Percentiles rank a stretch among this genome's conserved stretches.
phyloP scores from a whole-genome alignment of 2,888 invertebrate species.

The Mesopsocus fuscifrons region DNA sequence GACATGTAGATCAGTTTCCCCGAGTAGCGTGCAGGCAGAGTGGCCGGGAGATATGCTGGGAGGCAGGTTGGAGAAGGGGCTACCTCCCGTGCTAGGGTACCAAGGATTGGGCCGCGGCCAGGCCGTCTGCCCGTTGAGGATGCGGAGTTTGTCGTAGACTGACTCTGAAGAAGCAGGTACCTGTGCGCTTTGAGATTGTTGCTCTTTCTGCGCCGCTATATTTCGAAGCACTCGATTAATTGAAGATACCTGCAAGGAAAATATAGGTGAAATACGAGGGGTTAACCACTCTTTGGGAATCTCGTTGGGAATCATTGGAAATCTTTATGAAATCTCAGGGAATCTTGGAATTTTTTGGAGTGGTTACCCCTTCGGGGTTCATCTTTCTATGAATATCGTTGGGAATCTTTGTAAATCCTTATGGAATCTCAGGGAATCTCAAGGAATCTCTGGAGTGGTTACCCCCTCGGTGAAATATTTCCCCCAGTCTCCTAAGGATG shows the following conservation, averaged over 20 bases:
- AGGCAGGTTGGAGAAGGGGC: constrained; percentile 16
- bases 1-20: constrained; percentile 15
- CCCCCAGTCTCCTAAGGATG: neutral
- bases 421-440: too few species aligned
- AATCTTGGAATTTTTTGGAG: too few species aligned
- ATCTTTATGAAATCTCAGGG: too few species aligned
- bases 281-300: too few species aligned
- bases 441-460: too few species aligned
- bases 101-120: constrained; percentile 16
- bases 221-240: constrained; percentile 95
- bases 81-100: constrained; percentile 17
- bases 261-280: too few species aligned
- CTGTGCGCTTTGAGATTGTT: constrained; percentile 46
- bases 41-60: constrained; percentile 14
- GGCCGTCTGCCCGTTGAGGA: constrained; percentile 73
- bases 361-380: too few species aligned
- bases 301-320: too few species aligned
- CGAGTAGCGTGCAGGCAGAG: constrained; percentile 13
- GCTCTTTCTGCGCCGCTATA: constrained; percentile 90
- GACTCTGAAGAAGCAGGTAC: constrained; percentile 44
- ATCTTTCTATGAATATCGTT: too few species aligned
- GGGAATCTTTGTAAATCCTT: too few species aligned
- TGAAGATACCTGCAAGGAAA: constrained; percentile 67
- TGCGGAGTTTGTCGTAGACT: constrained; percentile 83
- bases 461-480: too few species aligned